Evolutionary conservation across 2,888 invertebrate species (phyloP), one percentile per base, ranked within the genome.

Genomic region (Cryptocephalus primarius): DNA sequence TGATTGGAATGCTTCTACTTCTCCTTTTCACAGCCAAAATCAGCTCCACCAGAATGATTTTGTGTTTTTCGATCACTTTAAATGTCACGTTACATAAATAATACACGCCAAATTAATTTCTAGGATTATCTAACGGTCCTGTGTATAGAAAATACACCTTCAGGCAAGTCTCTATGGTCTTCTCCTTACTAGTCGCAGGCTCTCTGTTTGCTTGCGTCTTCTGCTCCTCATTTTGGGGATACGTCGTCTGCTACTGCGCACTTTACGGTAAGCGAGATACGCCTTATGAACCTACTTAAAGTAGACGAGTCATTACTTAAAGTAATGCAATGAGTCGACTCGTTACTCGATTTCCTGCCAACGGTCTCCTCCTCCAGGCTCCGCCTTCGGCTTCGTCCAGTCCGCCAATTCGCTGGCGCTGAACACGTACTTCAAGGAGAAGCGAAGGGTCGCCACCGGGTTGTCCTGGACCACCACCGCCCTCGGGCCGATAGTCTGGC

Each of bases 351-450:
- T 34, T 34, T 34, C 9, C n/a, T 36, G 4, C n/a, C 2, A 36
- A 6, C 6, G 22, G 22, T 22, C 3, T 22, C 22, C 3, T 22
- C 6, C 22, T 70, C 47, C 61, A 82, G 82, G 80, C 56, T 71
- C 76, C 49, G 82, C 83, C 1, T 73, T 79, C 51, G 83, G 83
- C 8, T 75, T 85, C 41, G 77, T 78, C 36, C 77, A 80, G 59
- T 81, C 85, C 0, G 78, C 85, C 2, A 83, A 82, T 56, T 78
- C 82, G 9, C 64, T 85, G 51, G 85, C 85, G 2, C 67, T 85
- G 48, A 85, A 85, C 60, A 83, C 84, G 3, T 86, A 82, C 64
- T 86, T 85, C 72, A 81, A 79, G 62, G 73, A 78, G 44, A 77
- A 78, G 63, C 74, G 85, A 64, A 74, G 84, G 61, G 70, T 82